Conservation (phyloP, 2,888 invertebrate species). For the Fragum whitleyi region DNA sequence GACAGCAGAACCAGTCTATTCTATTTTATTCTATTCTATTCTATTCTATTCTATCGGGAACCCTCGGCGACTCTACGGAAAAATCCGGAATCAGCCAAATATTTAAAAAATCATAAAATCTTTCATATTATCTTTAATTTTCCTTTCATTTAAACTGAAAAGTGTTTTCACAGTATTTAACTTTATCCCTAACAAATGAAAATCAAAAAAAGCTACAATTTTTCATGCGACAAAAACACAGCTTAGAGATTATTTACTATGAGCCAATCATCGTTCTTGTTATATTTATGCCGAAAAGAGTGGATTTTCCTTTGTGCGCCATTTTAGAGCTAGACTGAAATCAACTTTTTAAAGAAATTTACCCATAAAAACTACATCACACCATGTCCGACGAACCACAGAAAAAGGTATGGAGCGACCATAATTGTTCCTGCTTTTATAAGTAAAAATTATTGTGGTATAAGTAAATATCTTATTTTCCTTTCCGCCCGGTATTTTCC, state of each 20-base stretch:
- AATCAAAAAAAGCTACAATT: too few relatives aligned
- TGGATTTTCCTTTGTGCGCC: constrained; percentile 62
- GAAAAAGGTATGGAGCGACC: neutral
- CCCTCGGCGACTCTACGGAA: too few relatives aligned
- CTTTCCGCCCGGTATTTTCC: neutral
- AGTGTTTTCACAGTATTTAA: too few relatives aligned
- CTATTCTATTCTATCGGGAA: too few relatives aligned
- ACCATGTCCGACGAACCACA: constrained; percentile 52
- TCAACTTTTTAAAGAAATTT: too few relatives aligned
- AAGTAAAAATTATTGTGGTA: neutral
- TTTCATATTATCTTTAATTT: too few relatives aligned
- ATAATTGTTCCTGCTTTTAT: neutral
- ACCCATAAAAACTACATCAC: neutral
- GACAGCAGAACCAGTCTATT: too few relatives aligned
- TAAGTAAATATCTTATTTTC: neutral
- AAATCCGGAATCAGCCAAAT: too few relatives aligned
- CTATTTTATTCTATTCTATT: too few relatives aligned
- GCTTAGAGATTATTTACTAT: constrained; percentile 15
- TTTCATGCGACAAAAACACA: neutral
- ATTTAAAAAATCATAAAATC: too few relatives aligned
- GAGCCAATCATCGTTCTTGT: constrained; percentile 31
- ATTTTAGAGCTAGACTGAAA: constrained; percentile 43
- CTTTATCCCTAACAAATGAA: too few relatives aligned
- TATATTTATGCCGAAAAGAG: constrained; percentile 6
- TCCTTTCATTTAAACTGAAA: too few relatives aligned